Evolutionary conservation across 2,113 vertebrate genomes (phyloP), one percentile per base, ranked within the genome.

Genomic region (Aptenodytes patagonicus): DNA sequence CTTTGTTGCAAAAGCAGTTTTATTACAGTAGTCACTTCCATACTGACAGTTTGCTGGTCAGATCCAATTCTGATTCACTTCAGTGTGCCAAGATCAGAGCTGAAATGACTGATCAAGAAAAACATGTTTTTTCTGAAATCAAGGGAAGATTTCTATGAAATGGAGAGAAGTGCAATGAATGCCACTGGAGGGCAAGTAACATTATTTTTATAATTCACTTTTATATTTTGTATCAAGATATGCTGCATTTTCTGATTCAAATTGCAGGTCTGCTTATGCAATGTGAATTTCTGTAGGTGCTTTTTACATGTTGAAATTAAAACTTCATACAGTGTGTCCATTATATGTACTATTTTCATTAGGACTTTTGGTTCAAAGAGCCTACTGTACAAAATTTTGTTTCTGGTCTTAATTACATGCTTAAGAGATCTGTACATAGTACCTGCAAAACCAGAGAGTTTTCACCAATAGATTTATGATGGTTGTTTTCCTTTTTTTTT

Each of bases 161-260:
- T 68, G 44, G 51, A 89, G 11, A 61, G 51, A 75, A 93, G 47
- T 22, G 73, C 89, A 91, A 54, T 44, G 88, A 96, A 95, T 60
- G 31, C 66, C 62, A 97, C 69, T 19, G 47, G 73, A 97, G 64
- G n/a, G 54, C 73, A 97, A 92, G 83, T 81, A 83, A 95, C 47
- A 82, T 96, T 95, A 94, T 94, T 98, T 98, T 98, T 97, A 91
- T 97, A 97, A 96, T 94, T 97, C 89, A 93, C 54, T 98, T 98
- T 93, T 96, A 87, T 97, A 97, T 95, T 98, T 98, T 94, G 46
- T 97, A 96, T 97, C 32, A 85, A 93, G 93, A 97, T 76, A 97
- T 58, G 75, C 93, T 97, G 97, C 95, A 95, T 97, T 98, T 98
- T 97, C 92, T 95, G 93, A 96, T 90, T 95, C 75, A 96, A 97